Percentiles rank a stretch among this genome's conserved stretches.
phyloP scores from a whole-genome alignment of 2,888 invertebrate species.

The Axea sp. region DNA sequence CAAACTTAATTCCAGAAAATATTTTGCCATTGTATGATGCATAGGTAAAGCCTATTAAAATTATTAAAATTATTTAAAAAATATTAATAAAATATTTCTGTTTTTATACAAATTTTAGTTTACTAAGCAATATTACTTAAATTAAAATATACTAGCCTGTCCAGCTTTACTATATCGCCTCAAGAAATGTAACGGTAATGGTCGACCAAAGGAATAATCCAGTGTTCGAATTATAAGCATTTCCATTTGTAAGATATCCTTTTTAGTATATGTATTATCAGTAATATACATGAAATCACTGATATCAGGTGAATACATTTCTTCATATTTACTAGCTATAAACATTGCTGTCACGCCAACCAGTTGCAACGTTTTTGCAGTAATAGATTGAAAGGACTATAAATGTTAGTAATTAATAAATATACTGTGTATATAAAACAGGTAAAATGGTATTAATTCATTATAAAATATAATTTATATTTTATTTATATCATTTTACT shows the following conservation, averaged over 20 bases:
- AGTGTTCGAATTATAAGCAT: constrained; percentile 87
- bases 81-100: too few relatives aligned
- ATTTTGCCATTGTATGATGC: constrained; percentile 92
- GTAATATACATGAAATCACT: constrained; percentile 94
- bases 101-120: too few relatives aligned
- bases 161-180: constrained; percentile 86
- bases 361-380: constrained; percentile 88
- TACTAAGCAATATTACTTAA: too few relatives aligned
- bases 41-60: constrained; percentile 82
- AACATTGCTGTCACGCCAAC: constrained; percentile 94
- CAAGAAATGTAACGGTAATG: constrained; percentile 93
- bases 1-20: constrained; percentile 91
- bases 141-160: constrained; percentile 66
- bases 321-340: constrained; percentile 96
- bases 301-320: constrained; percentile 93
- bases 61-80: neutral
- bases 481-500: too few relatives aligned
- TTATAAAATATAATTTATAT: too few relatives aligned
- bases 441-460: too few relatives aligned
- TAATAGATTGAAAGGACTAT: constrained; percentile 83
- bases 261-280: constrained; percentile 90
- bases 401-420: too few relatives aligned
- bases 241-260: constrained; percentile 92
- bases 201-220: constrained; percentile 90
- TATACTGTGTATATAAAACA: too few relatives aligned